phyloP scores from a whole-genome alignment of 2,113 vertebrate species.

The Nesoenas mayeri region DNA sequence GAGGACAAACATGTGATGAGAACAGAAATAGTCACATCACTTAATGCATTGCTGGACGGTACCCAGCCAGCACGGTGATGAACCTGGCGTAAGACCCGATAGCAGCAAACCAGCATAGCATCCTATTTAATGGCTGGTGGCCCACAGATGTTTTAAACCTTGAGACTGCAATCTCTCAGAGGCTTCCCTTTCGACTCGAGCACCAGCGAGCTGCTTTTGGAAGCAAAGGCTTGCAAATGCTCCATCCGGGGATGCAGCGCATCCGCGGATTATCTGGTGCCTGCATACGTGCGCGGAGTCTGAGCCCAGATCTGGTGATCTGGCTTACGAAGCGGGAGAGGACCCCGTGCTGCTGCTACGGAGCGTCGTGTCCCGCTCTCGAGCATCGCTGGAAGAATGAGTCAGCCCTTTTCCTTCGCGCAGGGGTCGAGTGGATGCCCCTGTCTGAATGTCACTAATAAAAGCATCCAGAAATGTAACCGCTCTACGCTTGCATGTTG shows the following conservation, averaged over 20 bases:
- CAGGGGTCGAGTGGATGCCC: constrained; percentile 41
- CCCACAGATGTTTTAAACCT: constrained; percentile 56
- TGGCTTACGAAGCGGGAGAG: background rate
- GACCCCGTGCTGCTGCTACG: background rate
- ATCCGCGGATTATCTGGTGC: background rate
- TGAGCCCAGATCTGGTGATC: background rate
- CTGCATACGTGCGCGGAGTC: background rate
- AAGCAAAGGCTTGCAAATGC: background rate
- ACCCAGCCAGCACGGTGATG: constrained; percentile 49
- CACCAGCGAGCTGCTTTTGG: background rate
- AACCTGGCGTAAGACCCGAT: constrained; percentile 44
- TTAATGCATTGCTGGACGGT: constrained; percentile 65
- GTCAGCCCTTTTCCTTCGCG: constrained; percentile 17
- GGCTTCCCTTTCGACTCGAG: background rate
- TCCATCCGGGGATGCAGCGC: background rate
- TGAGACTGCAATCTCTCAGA: background rate
- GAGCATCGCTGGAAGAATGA: background rate
- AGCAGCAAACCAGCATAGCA: constrained; percentile 44
- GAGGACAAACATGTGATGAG: constrained; percentile 62
- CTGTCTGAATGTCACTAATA: constrained; percentile 18
- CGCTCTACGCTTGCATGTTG: background rate
- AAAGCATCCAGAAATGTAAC: constrained; percentile 51
- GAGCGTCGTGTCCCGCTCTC: background rate
- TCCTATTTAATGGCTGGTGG: constrained; percentile 64
- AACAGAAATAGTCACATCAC: constrained; percentile 65